Conservation (phyloP, 2,888 invertebrate species). For the Patella ulyssiponensis region DNA sequence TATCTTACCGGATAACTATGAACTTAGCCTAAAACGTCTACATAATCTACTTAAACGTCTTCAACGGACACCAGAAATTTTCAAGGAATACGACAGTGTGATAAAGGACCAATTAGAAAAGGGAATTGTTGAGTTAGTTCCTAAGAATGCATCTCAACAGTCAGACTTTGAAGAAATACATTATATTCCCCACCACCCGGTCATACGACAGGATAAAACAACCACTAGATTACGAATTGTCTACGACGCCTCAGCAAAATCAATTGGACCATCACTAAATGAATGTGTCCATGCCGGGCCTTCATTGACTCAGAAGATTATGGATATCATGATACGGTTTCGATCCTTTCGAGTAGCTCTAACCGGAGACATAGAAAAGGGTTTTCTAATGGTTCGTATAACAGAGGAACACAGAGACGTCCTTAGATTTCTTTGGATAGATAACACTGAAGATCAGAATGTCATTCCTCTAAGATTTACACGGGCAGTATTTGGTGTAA, state of each 20-base stretch:
- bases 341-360: not conserved
- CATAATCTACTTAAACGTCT: not conserved
- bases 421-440: conserved; percentile 4
- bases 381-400: conserved; percentile 13
- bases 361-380: conserved; percentile 8
- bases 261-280: not conserved
- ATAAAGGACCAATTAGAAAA: not conserved
- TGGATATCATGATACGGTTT: conserved; percentile 6
- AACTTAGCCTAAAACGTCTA: not conserved
- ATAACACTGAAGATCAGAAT: not conserved
- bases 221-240: not conserved
- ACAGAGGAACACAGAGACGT: not conserved
- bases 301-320: not conserved
- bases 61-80: not conserved
- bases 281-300: not conserved
- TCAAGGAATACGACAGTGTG: not conserved
- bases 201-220: not conserved
- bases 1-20: not conserved
- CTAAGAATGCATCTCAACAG: not conserved
- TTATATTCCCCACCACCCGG: not conserved
- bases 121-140: not conserved
- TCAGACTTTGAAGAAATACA: not conserved
- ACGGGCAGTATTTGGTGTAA: not conserved
- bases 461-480: not conserved
- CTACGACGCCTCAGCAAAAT: not conserved